Base-by-base conservation (phyloP, 2,888 invertebrate genomes). In the Hofmannophila pseudospretella region DNA sequence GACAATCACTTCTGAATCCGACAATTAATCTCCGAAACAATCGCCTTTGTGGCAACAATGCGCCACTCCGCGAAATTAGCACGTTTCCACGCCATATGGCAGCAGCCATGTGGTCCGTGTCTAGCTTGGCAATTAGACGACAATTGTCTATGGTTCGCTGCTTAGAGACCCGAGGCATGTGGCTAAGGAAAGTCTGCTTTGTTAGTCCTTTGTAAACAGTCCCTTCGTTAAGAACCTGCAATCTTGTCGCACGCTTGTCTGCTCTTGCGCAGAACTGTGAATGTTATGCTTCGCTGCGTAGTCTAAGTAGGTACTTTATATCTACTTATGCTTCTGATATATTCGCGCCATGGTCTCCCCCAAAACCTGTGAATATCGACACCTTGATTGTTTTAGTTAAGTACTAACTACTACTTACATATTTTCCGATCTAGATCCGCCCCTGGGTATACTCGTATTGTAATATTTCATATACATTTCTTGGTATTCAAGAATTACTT, bases 101-200 rank as follows among this genome's bases (percentile, higher is more conserved):
- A 43, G 67, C 61, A 43, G 67, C 61, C 80, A 82, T 80, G 77
- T 81, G 80, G 67, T 54, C 35, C 41, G 44, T 47, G n/a, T 1
- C 20, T 2, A 10, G 25, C 7, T 44, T 34, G 38, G 44, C 51
- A 49, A 52, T 51, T 54, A 51, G 47, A 47, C 42, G 34, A 32
- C 42, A 58, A 67, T 66, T 62, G 54, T 69, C 62, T 62, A 69
- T 58, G 72, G 62, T 36, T 50, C 58, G 55, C 48, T 57, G 67
- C 58, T 49, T 41, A 42, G 47, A 51, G 11, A 10, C 10, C 23
- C 45, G 46, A 48, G 45, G 49, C 43, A 53, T 44, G 54, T 48
- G 54, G 58, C 57, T 41, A 40, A 57, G 49, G 65, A 57, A 63
- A 64, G 56, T 53, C 39, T 34, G 49, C 44, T 51, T 58, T 49